A percentile compares a stretch with the other conserved stretches of the same genome.
Conservation (phyloP, 2,113 vertebrate genomes). For the Bubalus kerabau region DNA sequence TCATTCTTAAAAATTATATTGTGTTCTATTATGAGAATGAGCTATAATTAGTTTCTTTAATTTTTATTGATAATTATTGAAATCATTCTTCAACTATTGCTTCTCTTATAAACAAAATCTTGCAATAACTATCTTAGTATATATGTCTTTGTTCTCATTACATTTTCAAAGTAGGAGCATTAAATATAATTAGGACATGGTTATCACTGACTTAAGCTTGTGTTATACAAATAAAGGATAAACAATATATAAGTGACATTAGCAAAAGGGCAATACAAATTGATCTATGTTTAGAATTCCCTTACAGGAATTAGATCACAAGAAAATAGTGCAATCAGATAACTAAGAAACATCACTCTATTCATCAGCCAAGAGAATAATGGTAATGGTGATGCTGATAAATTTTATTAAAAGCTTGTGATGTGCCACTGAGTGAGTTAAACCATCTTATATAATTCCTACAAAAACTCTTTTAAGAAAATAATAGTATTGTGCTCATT, state of each 20-base stretch:
- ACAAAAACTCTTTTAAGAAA: neutral
- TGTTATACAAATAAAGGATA: neutral
- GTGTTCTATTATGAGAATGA: neutral
- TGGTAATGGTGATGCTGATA: neutral
- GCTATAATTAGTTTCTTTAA: neutral
- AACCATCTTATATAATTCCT: neutral
- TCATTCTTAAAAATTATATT: neutral
- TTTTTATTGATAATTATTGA: neutral
- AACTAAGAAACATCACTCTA: neutral
- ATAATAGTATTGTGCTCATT: neutral
- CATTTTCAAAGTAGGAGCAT: neutral
- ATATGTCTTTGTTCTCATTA: neutral
- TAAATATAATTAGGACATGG: neutral
- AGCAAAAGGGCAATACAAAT: neutral
- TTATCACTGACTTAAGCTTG: neutral
- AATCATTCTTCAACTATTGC: neutral
- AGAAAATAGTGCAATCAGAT: neutral
- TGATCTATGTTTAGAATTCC: neutral
- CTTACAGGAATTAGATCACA: neutral
- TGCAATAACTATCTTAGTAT: neutral
- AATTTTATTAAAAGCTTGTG: constrained; percentile 9
- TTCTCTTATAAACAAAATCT: neutral
- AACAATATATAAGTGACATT: neutral
- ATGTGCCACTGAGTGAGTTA: neutral
- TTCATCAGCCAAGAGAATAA: neutral